Percentiles rank a stretch among this genome's conserved stretches.
phyloP scores from a whole-genome alignment of 2,113 vertebrate species.

The Dipodomys merriami region DNA sequence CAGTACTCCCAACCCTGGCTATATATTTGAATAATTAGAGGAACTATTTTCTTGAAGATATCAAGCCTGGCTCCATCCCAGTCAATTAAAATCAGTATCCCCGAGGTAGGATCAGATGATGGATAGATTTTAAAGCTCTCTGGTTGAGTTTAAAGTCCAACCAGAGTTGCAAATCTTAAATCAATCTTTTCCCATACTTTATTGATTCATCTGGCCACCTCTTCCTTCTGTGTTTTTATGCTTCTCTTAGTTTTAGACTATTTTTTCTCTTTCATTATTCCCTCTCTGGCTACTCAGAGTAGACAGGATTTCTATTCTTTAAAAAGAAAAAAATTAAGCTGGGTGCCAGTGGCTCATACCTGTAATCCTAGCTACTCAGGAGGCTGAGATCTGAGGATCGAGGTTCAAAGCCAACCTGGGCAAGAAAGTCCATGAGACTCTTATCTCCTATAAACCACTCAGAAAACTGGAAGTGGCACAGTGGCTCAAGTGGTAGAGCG shows the following conservation, averaged over 20 bases:
- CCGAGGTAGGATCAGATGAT: background rate
- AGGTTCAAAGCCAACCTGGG: too few relatives aligned
- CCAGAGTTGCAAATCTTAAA: background rate
- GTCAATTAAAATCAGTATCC: conserved; percentile 38
- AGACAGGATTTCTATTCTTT: background rate
- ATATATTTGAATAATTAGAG: background rate
- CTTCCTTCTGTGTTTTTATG: background rate
- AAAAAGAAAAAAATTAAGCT: too few relatives aligned
- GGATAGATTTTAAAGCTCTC: conserved; percentile 42
- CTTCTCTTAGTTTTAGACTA: background rate
- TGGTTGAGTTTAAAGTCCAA: background rate
- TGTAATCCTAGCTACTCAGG: too few relatives aligned
- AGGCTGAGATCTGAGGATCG: too few relatives aligned
- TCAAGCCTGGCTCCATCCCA: conserved; percentile 37
- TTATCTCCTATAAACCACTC: too few relatives aligned
- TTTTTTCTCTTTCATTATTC: background rate
- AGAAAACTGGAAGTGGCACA: too few relatives aligned
- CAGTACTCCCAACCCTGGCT: background rate
- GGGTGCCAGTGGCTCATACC: too few relatives aligned
- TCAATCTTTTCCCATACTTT: background rate
- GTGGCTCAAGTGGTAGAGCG: too few relatives aligned
- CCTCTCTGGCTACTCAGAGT: background rate
- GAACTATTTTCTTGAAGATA: conserved; percentile 34
- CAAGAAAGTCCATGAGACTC: too few relatives aligned
- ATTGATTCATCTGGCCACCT: background rate